Conservation (phyloP, 2,888 invertebrate genomes). For the Drosophila crucigera region DNA sequence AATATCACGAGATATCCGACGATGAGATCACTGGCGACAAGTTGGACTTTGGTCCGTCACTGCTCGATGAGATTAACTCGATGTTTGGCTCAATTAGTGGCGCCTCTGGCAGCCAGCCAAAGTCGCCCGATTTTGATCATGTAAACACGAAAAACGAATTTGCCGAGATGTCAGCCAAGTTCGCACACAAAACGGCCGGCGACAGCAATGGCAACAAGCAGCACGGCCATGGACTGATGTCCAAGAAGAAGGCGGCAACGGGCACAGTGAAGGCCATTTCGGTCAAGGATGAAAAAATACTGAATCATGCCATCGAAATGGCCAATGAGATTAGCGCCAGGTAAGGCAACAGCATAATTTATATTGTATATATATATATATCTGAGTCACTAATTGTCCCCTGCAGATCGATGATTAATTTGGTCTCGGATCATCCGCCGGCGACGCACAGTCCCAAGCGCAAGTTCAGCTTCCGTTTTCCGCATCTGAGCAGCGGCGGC, state of each 20-base stretch:
- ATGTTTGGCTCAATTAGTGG: constrained; percentile 90
- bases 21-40: constrained; percentile 87
- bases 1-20: constrained; percentile 94
- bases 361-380: not conserved
- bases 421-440: constrained; percentile 86
- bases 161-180: constrained; percentile 87
- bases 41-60: constrained; percentile 93
- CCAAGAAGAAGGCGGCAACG: constrained; percentile 82
- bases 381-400: constrained; percentile 10
- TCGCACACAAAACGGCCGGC: constrained; percentile 66
- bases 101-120: constrained; percentile 77
- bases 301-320: constrained; percentile 96
- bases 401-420: constrained; percentile 87
- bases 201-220: constrained; percentile 82
- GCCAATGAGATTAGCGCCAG: constrained; percentile 95
- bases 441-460: constrained; percentile 90
- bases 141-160: constrained; percentile 90
- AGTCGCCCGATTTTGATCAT: constrained; percentile 86
- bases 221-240: constrained; percentile 55
- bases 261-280: constrained; percentile 93
- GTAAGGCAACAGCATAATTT: constrained; percentile 74
- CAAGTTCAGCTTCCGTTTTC: constrained; percentile 92
- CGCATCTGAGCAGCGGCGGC: constrained; percentile 84
- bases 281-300: constrained; percentile 94
- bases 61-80: constrained; percentile 95